A percentile compares a stretch with the other conserved stretches of the same genome.
Conservation (phyloP, 2,113 vertebrate species). For the Lophura nycthemera region DNA sequence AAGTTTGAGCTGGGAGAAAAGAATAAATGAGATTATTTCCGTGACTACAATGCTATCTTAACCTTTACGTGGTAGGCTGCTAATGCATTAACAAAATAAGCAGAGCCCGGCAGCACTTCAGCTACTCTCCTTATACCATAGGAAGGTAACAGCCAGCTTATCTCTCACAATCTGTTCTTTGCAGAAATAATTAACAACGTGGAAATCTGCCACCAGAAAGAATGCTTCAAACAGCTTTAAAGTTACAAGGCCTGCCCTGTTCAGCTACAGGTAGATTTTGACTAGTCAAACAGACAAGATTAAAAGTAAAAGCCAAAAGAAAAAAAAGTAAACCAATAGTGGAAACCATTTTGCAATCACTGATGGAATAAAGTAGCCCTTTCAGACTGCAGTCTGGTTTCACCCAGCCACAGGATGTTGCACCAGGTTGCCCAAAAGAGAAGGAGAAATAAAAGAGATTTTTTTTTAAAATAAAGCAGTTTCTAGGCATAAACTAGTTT, state of each 20-base stretch:
- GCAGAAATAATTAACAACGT: not conserved
- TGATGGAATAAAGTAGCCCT: not conserved
- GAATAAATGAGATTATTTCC: not conserved
- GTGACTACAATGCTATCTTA: not conserved
- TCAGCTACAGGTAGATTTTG: not conserved
- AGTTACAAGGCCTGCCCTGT: not conserved
- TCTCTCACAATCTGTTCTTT: not conserved
- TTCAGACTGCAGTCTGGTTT: not conserved
- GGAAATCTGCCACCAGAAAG: not conserved
- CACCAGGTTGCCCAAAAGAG: not conserved
- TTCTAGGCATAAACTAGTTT: not conserved
- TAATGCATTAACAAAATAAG: not conserved
- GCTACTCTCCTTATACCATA: not conserved
- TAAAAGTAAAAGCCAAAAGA: not conserved
- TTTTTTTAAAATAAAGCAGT: not conserved
- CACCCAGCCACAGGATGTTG: not conserved
- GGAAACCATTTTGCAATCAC: not conserved
- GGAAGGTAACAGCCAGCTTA: not conserved
- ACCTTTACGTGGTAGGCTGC: not conserved
- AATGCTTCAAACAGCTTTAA: not conserved
- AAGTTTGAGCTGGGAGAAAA: not conserved
- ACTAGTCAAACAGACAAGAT: not conserved
- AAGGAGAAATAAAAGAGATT: not conserved
- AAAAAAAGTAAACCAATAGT: not conserved
- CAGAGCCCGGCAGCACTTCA: not conserved